Base-by-base conservation (phyloP, 1,140 invertebrate genomes). In the Eriosoma lanigerum region DNA sequence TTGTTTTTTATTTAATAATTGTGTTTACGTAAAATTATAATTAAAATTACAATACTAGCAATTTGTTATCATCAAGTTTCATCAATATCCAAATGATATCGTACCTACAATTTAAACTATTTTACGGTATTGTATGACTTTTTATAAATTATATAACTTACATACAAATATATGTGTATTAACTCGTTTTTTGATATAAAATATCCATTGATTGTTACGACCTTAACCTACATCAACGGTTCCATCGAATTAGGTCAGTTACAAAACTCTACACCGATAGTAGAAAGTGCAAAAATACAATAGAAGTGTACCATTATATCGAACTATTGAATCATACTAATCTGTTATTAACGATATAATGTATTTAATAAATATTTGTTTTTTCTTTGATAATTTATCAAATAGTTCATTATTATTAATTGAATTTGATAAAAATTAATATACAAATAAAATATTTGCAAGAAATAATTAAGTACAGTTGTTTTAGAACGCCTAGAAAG, bases 211-310 rank as follows among this genome's bases (percentile, higher is more conserved):
- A 46, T 38, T 26, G 44, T 38, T 58, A 32, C 56, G 56, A 78
- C 75, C 75, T 78, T 78, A 78, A 78, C 75, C 75, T 58, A 78
- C 54, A 78, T 78, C 54, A 60, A 26, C 56, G 24, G 19, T 5
- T 46, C 38, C 54, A 38, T 78, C 48, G 56, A 78, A 60, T 78
- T 62, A 78, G 75, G 75, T 78, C 75, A 78, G 38, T 78, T 78
- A 78, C 75, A 78, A 78, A 62, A 78, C 75, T 60, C 73, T 5
- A 58, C n/a, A n/a, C 52, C 3, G 21, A 48, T 32, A 72, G 68
- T 72, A 72, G 68, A 72, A 72, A 72, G 68, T 72, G 26, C 26
- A 50, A 72, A 70, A 48, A 44, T 72, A 72, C 68, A 72, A 72
- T 72, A 52, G 68, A 32, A 38, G 32, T n/a, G n/a, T 38, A 38